Evolutionary conservation across 2,113 vertebrate species (phyloP), one percentile per base, ranked within the genome.

Genomic region (Phrynosoma platyrhinos): DNA sequence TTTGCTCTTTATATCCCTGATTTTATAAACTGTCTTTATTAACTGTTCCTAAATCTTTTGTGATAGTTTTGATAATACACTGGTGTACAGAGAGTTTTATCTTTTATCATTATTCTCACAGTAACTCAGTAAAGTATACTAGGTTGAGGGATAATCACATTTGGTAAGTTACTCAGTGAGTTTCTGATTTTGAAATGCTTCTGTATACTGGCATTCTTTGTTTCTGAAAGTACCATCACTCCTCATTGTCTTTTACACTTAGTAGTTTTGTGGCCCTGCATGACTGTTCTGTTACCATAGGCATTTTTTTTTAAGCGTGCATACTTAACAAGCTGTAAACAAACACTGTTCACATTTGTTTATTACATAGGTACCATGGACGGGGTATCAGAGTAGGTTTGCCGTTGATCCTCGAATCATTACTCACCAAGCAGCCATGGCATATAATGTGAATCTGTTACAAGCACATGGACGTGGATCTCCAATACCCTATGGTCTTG

Each of bases 361-460:
- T 86, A 75, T 86, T 27, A n/a, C 23, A 0, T 87, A 99, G 99
- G 97, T 99, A 90, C 98, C 98, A 0, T 99, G 99, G 99, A 97
- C 98, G 66, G 97, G 98, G 89, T 99, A 99, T 95, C 99, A 99
- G 97, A 98, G 98, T 96, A 98, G 99, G 94, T 99, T 99, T 95
- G 97, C 99, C 83, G 97, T 99, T 93, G 99, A 99, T 92, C 99
- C 98, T 91, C 98, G 98, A 79, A 96, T 99, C 95, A 98, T 99
- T 96, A 98, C 97, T 88, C 99, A 99, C 86, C 98, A 97, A 90
- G 98, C 99, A 92, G 98, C 98, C n/a, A 97, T 99, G 98, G 98
- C 99, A 79, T 99, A 99, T 96, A 99, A 99, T 92, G 98, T 99
- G 95, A 99, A 99, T 95, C 96, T 99, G 87, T 95, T 99, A 85